Conservation (phyloP, 2,113 vertebrate genomes). For the Dicaeum eximium region DNA sequence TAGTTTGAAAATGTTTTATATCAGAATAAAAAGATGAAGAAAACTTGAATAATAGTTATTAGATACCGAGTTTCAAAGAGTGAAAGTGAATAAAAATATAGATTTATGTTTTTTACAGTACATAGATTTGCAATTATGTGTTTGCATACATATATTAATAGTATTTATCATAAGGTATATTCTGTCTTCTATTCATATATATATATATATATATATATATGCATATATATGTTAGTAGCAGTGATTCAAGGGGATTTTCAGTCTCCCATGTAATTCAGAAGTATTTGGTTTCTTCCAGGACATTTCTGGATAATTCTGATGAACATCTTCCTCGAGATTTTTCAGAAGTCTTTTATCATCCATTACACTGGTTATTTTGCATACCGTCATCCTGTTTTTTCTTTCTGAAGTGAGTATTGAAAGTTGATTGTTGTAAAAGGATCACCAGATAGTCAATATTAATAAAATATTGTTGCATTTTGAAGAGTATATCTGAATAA, state of each 20-base stretch:
- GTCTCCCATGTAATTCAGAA: background rate
- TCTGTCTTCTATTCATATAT: background rate
- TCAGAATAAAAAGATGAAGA: background rate
- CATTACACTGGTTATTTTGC: slow-evolving; percentile 78
- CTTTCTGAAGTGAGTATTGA: slow-evolving; percentile 68
- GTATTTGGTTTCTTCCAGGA: slow-evolving; percentile 62
- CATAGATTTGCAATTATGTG: background rate
- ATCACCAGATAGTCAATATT: background rate
- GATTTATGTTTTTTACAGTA: background rate
- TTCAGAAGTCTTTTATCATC: slow-evolving; percentile 48
- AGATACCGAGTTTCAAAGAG: background rate
- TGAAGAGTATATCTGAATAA: background rate
- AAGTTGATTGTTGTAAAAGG: background rate
- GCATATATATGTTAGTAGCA: no score
- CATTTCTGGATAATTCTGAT: slow-evolving; percentile 68
- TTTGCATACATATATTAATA: background rate
- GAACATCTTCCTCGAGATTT: slow-evolving; percentile 38
- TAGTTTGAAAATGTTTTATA: background rate
- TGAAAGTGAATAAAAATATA: background rate
- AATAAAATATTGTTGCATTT: background rate
- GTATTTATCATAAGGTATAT: background rate
- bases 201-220: background rate
- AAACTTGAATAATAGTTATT: background rate
- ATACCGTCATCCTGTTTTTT: slow-evolving; percentile 75
- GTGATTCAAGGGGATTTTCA: background rate